Conservation (phyloP, 2,113 vertebrate species). For the Phyllostomus hastatus region DNA sequence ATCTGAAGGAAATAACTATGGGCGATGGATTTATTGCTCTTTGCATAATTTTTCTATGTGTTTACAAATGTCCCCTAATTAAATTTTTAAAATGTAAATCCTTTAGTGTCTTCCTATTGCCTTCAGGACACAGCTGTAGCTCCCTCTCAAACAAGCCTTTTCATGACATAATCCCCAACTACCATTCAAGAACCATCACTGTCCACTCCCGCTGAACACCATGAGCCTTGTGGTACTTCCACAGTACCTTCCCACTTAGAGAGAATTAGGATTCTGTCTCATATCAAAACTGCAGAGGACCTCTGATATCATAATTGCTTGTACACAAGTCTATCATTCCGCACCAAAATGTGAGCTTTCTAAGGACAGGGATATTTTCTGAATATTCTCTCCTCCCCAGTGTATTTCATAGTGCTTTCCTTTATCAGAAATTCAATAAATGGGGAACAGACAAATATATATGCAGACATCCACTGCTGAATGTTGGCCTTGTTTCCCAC, state of each 20-base stretch:
- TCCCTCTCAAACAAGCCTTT: not conserved
- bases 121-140: not conserved
- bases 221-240: not conserved
- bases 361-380: not conserved
- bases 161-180: not conserved
- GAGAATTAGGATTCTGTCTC: not conserved
- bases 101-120: not conserved
- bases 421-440: not conserved
- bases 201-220: not conserved
- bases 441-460: not conserved
- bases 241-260: not conserved
- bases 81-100: not conserved
- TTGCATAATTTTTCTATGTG: not conserved
- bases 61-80: not conserved
- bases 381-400: not conserved
- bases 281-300: not conserved
- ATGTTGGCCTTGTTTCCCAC: not conserved
- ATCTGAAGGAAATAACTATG: not conserved
- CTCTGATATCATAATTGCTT: not conserved
- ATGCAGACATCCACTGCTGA: not conserved
- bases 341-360: not conserved
- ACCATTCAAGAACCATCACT: not conserved
- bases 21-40: not conserved
- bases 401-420: not conserved
- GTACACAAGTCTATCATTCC: not conserved